A percentile compares a stretch with the other conserved stretches of the same genome.
Conservation (phyloP, 2,888 invertebrate genomes). For the Zhuqinia jingwanae region DNA sequence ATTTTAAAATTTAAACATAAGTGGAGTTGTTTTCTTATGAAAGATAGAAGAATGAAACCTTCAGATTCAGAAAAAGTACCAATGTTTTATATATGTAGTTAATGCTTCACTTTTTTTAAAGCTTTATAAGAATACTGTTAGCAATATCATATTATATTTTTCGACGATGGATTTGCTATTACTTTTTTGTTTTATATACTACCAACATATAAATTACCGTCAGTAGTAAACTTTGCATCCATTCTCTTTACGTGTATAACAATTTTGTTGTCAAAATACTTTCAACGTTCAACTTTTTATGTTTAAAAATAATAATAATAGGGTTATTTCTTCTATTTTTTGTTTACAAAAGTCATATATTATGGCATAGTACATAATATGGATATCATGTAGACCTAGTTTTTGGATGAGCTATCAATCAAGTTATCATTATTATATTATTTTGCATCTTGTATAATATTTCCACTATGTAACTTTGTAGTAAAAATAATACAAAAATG, state of each 20-base stretch:
- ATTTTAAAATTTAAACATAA: neutral
- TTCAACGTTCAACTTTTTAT: too few relatives aligned
- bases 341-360: too few relatives aligned
- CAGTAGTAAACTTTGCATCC: neutral
- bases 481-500: slow-evolving; percentile 52
- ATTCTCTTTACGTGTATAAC: neutral
- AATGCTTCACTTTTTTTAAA: neutral
- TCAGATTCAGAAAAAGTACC: too few relatives aligned
- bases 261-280: slow-evolving; percentile 26
- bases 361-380: too few relatives aligned
- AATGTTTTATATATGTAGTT: slow-evolving; percentile 7
- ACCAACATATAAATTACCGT: slow-evolving; percentile 4
- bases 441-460: neutral
- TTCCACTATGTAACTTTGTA: neutral
- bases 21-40: slow-evolving; percentile 23
- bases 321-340: too few relatives aligned
- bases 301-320: too few relatives aligned
- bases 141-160: neutral
- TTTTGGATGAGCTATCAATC: slow-evolving; percentile 22
- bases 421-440: neutral
- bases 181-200: too few relatives aligned
- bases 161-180: neutral
- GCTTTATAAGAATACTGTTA: slow-evolving; percentile 21
- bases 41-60: slow-evolving; percentile 33
- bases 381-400: too few relatives aligned